Percentiles rank a stretch among this genome's conserved stretches.
These are phyloP conservation scores for Pollenia angustigena DNA, from an alignment of 2,888 invertebrate genomes.

Conservation along the genomic window DNA sequence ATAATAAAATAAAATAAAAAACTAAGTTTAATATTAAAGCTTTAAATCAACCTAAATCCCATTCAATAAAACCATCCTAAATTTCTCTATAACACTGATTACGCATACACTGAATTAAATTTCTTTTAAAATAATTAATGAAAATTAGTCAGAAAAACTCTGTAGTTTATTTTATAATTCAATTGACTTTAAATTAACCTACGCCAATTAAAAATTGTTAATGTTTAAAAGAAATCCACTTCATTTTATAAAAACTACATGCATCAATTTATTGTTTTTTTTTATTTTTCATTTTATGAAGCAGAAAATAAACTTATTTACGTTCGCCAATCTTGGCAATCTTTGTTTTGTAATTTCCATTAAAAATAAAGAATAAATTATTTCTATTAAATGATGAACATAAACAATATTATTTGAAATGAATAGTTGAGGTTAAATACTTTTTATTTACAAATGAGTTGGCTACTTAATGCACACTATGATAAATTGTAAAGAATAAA, in stretches of 20 bases:
- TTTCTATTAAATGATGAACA: conserved; percentile 35
- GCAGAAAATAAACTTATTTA: not conserved
- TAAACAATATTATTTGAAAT: conserved; percentile 23
- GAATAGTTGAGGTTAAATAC: conserved; percentile 7
- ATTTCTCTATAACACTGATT: not conserved
- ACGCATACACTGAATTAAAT: not conserved
- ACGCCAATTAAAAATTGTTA: conserved; percentile 24
- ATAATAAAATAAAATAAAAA: too few species aligned
- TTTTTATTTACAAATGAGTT: not conserved
- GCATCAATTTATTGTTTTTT: not conserved
- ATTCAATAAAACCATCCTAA: not conserved
- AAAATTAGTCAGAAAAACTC: not conserved
- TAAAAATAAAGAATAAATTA: not conserved
- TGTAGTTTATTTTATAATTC: conserved; percentile 8
- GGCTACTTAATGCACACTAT: not conserved
- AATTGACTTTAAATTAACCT: conserved; percentile 62
- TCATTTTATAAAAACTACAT: not conserved
- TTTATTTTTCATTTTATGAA: not conserved
- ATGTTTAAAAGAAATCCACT: conserved; percentile 18
- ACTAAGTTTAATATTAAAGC: too few species aligned
- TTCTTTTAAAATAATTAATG: not conserved
- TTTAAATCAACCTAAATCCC: too few species aligned
- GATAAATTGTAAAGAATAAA: too few species aligned
- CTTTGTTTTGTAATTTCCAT: not conserved
- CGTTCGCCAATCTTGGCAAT: conserved; percentile 27